Evolutionary conservation across 2,888 invertebrate genomes (phyloP).

Genomic region (Scaptodrosophila latifasciaeformis): DNA sequence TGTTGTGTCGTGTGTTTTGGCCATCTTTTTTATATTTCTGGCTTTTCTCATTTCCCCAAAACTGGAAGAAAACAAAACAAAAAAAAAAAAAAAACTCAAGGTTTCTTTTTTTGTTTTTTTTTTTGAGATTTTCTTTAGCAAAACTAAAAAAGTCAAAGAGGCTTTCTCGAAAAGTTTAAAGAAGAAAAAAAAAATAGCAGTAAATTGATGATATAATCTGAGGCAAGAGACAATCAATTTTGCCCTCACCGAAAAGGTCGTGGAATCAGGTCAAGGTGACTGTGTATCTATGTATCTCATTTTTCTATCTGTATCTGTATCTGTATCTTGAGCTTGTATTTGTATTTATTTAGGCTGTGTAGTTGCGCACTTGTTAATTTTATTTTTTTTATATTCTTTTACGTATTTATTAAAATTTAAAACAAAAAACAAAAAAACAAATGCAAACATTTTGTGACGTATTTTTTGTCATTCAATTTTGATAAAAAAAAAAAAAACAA

Average conservation of each 20-base stretch:
- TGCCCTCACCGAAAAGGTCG: constrained; percentile 46
- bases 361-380: background rate
- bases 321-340: background rate
- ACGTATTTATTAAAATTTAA: constrained; percentile 60
- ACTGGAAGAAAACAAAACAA: too few species aligned
- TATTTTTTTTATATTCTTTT: constrained; percentile 27
- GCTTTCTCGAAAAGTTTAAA: too few species aligned
- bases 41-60: constrained; percentile 3
- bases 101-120: too few species aligned
- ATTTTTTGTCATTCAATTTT: constrained; percentile 40
- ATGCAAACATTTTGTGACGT: too few species aligned
- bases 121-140: too few species aligned
- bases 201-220: too few species aligned
- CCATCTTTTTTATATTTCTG: constrained; percentile 5
- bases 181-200: too few species aligned
- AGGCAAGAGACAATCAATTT: too few species aligned
- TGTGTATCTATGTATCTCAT: constrained; percentile 13
- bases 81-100: too few species aligned
- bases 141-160: too few species aligned
- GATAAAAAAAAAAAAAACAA: constrained; percentile 3
- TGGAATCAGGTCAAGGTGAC: constrained; percentile 57
- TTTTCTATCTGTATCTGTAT: constrained; percentile 2
- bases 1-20: constrained; percentile 21
- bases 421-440: too few species aligned
- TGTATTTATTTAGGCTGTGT: too few species aligned